Percentiles rank a stretch among this genome's conserved stretches.
Conservation (phyloP, 2,888 invertebrate species). For the Agrochola circellaris region DNA sequence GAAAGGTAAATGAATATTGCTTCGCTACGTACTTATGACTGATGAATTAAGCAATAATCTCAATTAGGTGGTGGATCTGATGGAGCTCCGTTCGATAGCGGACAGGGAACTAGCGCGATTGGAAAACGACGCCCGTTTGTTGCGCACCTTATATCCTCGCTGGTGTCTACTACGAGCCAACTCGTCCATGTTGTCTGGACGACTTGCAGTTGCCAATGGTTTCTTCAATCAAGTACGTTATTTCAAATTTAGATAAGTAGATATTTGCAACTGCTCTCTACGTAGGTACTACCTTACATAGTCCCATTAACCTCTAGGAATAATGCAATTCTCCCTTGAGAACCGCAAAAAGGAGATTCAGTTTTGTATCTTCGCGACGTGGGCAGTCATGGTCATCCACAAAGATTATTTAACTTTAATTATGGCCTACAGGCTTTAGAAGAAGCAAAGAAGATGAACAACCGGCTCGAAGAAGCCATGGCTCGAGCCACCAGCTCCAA, state of each 20-base stretch:
- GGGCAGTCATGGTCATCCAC: not conserved
- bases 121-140: slow-evolving; percentile 79
- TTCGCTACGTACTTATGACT: not conserved
- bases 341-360: not conserved
- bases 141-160: slow-evolving; percentile 80
- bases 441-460: slow-evolving; percentile 78
- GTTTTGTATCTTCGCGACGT: not conserved
- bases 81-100: slow-evolving; percentile 86
- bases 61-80: slow-evolving; percentile 84
- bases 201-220: slow-evolving; percentile 71
- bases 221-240: slow-evolving; percentile 77
- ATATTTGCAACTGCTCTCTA: not conserved
- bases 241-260: not conserved
- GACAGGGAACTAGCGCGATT: slow-evolving; percentile 81
- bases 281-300: not conserved
- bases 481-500: slow-evolving; percentile 74
- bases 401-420: not conserved
- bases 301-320: not conserved
- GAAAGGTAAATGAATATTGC: slow-evolving; percentile 73
- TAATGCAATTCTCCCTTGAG: not conserved
- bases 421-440: slow-evolving; percentile 72
- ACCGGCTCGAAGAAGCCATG: slow-evolving; percentile 78
- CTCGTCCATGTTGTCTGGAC: slow-evolving; percentile 79
- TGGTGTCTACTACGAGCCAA: slow-evolving; percentile 83
- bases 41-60: not conserved